Evolutionary conservation across 2,888 invertebrate genomes (phyloP).

Genomic region (Rutpela maculata): DNA sequence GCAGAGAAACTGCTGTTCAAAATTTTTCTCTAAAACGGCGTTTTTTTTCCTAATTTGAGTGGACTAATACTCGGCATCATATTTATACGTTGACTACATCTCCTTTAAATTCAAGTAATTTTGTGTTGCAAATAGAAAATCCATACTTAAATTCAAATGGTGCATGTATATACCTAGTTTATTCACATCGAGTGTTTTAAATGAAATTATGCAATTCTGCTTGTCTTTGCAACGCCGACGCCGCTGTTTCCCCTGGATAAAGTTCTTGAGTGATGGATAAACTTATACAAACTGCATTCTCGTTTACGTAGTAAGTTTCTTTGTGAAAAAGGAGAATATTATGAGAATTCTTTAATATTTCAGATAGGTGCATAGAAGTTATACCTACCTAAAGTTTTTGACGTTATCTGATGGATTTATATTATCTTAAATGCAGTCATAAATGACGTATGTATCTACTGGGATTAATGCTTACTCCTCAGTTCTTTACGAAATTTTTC

Average conservation of each 20-base stretch:
- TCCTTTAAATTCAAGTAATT: too few species aligned
- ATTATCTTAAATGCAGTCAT: background rate
- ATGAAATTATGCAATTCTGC: background rate
- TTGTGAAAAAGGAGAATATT: constrained; percentile 5
- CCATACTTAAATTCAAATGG: too few species aligned
- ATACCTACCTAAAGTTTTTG: background rate
- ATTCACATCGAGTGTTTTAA: background rate
- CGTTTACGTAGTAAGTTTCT: constrained; percentile 18
- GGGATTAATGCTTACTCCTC: background rate
- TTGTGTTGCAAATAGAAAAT: too few species aligned
- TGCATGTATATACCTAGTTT: background rate
- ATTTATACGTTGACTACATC: too few species aligned
- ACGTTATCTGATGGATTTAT: constrained; percentile 7
- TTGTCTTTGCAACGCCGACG: background rate
- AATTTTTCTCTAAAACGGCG: too few species aligned
- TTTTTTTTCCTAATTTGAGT: too few species aligned
- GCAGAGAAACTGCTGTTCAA: too few species aligned
- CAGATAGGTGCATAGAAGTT: background rate
- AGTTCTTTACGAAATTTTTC: too few species aligned
- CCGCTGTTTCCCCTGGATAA: background rate
- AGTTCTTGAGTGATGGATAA: constrained; percentile 15
- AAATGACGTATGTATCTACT: background rate
- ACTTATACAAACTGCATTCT: background rate
- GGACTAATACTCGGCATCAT: too few species aligned
- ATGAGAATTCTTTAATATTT: constrained; percentile 5